Conservation (phyloP, 2,113 vertebrate species). For the Rattus norvegicus region DNA sequence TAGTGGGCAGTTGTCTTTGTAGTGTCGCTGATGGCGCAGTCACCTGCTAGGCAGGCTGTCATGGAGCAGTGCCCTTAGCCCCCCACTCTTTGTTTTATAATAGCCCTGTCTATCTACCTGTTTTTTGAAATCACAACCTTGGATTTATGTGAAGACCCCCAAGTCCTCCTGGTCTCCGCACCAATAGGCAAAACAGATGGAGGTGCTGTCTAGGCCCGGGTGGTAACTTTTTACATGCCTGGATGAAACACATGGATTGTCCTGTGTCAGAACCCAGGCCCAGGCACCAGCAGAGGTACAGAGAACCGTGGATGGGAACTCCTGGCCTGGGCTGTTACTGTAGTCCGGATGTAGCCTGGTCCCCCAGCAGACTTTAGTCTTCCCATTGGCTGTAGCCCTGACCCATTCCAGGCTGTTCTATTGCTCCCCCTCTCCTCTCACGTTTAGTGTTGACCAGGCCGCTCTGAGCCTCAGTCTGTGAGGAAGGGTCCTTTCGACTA, state of each 20-base stretch:
- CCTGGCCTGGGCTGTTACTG: background rate
- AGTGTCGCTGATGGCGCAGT: background rate
- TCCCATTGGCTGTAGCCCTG: background rate
- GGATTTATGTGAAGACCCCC: background rate
- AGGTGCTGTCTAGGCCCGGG: background rate
- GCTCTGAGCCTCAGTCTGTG: too few species aligned
- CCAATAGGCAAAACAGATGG: too few species aligned
- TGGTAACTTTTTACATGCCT: background rate
- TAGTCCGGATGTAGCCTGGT: background rate
- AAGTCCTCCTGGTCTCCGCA: background rate
- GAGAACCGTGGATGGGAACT: background rate
- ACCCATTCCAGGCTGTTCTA: background rate
- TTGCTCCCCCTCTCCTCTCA: background rate
- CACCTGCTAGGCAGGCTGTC: background rate
- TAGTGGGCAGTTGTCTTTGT: background rate
- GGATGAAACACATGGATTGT: background rate
- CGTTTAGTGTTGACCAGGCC: background rate
- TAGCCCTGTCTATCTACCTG: background rate
- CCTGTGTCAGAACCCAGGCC: background rate
- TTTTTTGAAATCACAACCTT: background rate
- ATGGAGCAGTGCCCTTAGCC: rapidly evolving
- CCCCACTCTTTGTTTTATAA: rapidly evolving
- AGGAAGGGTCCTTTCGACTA: too few species aligned
- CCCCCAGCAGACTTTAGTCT: background rate
- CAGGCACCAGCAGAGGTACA: background rate